Percentiles rank a stretch among this genome's conserved stretches.
These are phyloP conservation scores for Eustalomyia histrio DNA, from an alignment of 2,888 invertebrate genomes.

Conservation along the genomic window DNA sequence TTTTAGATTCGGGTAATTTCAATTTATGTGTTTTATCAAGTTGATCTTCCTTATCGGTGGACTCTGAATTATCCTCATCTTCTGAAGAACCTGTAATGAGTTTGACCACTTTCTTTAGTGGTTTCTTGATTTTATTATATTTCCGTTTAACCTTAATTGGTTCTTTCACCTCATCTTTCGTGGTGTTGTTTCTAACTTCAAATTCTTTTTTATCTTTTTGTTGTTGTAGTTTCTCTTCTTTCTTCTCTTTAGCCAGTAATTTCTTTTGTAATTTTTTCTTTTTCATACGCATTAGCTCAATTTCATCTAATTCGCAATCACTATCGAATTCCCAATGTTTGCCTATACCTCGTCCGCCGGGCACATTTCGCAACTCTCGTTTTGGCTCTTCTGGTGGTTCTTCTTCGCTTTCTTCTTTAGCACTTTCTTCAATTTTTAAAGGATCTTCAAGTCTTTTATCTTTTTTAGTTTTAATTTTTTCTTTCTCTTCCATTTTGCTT, in stretches of 20 bases:
- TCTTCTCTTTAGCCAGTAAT: constrained; percentile 71
- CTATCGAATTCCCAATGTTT: constrained; percentile 91
- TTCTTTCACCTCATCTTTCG: constrained; percentile 71
- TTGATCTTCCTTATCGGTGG: constrained; percentile 61
- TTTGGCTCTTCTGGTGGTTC: constrained; percentile 75
- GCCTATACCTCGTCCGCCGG: constrained; percentile 89
- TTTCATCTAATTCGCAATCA: constrained; percentile 76
- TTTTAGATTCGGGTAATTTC: constrained; percentile 69
- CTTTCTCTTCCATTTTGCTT: constrained; percentile 18
- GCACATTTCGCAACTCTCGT: constrained; percentile 85
- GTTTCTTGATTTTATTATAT: constrained; percentile 68
- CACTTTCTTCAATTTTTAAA: constrained; percentile 59
- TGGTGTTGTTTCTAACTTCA: constrained; percentile 50
- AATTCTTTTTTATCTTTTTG: constrained; percentile 74
- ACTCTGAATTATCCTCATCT: constrained; percentile 71
- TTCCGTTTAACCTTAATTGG: constrained; percentile 68
- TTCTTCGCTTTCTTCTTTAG: constrained; percentile 67
- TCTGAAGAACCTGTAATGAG: constrained; percentile 68
- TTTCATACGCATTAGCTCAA: constrained; percentile 70
- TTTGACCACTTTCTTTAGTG: constrained; percentile 68
- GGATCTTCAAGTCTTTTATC: constrained; percentile 65
- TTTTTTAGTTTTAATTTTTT: constrained; percentile 65
- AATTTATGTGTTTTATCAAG: constrained; percentile 64
- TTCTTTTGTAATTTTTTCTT: constrained; percentile 72
- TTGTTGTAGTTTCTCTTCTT: constrained; percentile 71